phyloP scores from a whole-genome alignment of 2,888 invertebrate species.

The Harpalus rubripes region DNA sequence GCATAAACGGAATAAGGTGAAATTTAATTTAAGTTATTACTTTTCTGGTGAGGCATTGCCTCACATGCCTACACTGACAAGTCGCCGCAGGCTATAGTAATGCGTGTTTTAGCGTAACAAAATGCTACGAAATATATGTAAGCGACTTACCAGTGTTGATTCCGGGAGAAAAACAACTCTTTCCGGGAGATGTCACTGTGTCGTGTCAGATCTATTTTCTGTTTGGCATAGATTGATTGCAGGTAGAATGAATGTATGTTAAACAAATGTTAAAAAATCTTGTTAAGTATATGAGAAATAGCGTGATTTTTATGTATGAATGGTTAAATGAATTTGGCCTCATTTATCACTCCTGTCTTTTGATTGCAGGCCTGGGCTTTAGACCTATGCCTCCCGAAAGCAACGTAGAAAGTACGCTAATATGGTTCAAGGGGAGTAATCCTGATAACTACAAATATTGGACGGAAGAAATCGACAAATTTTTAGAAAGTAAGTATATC shows the following conservation, averaged over 20 bases:
- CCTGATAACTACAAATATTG: slow-evolving; percentile 89
- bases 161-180: too few relatives aligned
- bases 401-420: slow-evolving; percentile 96
- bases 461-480: slow-evolving; percentile 87
- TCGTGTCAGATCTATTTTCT: not conserved
- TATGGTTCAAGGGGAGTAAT: slow-evolving; percentile 93
- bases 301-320: slow-evolving; percentile 18
- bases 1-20: too few relatives aligned
- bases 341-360: slow-evolving; percentile 4
- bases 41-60: too few relatives aligned
- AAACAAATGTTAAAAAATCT: not conserved
- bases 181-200: too few relatives aligned
- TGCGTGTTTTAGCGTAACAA: too few relatives aligned
- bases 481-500: slow-evolving; percentile 85
- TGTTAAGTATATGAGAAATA: not conserved
- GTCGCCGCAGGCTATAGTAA: too few relatives aligned
- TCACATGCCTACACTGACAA: too few relatives aligned
- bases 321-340: not conserved
- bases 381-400: slow-evolving; percentile 96
- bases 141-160: too few relatives aligned
- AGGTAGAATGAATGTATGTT: not conserved
- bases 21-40: too few relatives aligned
- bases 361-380: slow-evolving; percentile 91
- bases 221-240: not conserved
- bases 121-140: too few relatives aligned